Evolutionary conservation across 2,113 vertebrate species (phyloP), one percentile per base, ranked within the genome.

Genomic region (Cryptomyrus ogoouensis): DNA sequence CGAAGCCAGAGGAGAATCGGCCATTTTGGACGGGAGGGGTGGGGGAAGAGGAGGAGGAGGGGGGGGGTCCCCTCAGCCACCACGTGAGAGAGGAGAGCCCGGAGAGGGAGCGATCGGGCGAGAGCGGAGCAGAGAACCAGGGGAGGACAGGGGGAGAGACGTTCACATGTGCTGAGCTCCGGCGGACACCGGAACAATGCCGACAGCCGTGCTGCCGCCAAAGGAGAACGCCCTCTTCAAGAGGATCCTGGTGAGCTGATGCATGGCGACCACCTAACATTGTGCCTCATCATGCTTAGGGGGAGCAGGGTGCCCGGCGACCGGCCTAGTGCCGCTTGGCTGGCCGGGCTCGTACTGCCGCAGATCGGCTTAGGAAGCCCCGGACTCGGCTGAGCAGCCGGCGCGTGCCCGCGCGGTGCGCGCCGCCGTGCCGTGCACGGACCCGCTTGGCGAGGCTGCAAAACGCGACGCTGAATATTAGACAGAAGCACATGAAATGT

Each of bases 141-240:
- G 89, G 53, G 91, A 93, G 91, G 94, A 93, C 93, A 92, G 91
- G 91, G 44, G 44, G 24, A 89, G 39, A n/a, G 31, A 94, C 93
- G 91, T 95, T 95, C 91, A 95, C 95, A 94, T 93, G 90, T 91
- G 89, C 80, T 89, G 91, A 92, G 91, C 92, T 90, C 90, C 90
- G 88, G 91, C 90, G 89, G 89, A 74, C 24, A n/a, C 92, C 91
- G 90, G 95, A 94, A 96, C 95, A 90, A 98, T 98, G 98, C 97
- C 98, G 95, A 95, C 97, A 90, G 95, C 97, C 92, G 97, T 95
- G 92, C 95, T 98, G 92, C 98, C 98, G 95, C 97, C 97, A 93
- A 98, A 98, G 95, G 98, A 98, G 96, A 98, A 98, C 91, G 98
- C 98, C 93, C 97, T 98, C 91, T 98, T 98, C 94, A 98, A 98